Percentiles rank a stretch among this genome's conserved stretches.
Evolutionary conservation across 64 coral and sea anemone genomes (phyloP).

Genomic region (Pocillopora verrucosa): DNA sequence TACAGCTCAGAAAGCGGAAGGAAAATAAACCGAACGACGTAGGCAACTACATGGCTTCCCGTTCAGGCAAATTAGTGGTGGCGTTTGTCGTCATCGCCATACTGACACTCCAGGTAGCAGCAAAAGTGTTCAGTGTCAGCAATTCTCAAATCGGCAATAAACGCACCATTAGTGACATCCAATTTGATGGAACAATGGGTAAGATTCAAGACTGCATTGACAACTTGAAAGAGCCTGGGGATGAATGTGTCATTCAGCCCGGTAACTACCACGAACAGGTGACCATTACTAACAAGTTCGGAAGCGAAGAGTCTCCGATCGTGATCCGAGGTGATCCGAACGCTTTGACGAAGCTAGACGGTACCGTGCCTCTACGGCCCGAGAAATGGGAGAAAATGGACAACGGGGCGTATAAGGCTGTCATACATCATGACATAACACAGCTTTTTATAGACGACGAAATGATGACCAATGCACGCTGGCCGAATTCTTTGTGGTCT

Average conservation of each 20-base stretch:
- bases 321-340: neutral
- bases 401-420: neutral
- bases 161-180: too few species aligned
- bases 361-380: neutral
- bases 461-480: constrained; percentile 79
- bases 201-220: constrained; percentile 15
- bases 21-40: too few species aligned
- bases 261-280: neutral
- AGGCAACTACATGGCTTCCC: neutral
- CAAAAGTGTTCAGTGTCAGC: neutral
- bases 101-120: neutral
- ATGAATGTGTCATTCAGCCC: neutral
- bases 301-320: neutral
- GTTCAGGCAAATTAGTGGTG: neutral
- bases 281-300: neutral
- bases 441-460: constrained; percentile 11
- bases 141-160: neutral
- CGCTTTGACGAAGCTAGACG: neutral
- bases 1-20: too few species aligned
- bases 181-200: too few species aligned
- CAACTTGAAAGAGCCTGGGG: neutral
- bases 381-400: neutral
- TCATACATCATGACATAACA: constrained; percentile 46
- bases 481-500: constrained; percentile 57
- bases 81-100: neutral